These are phyloP conservation scores for Dolichotis patagonum DNA, from an alignment of 2,113 vertebrate species.

Conservation along the genomic window DNA sequence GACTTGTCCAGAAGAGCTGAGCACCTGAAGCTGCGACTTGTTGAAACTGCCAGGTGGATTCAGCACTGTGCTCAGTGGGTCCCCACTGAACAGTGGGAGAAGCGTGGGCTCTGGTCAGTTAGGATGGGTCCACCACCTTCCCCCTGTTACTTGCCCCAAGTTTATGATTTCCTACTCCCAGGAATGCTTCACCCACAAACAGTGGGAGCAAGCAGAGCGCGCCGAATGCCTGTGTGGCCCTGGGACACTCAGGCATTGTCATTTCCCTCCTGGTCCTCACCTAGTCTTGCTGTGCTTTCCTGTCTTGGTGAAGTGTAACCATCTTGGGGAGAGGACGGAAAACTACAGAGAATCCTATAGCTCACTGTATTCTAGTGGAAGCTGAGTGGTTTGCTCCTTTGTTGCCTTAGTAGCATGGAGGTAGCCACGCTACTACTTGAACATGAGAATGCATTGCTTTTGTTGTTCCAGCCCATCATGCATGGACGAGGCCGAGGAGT, in stretches of 20 bases:
- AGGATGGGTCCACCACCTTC: accelerated
- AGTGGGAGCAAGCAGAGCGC: accelerated
- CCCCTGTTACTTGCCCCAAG: neutral
- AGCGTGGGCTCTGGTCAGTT: accelerated
- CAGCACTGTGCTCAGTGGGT: neutral
- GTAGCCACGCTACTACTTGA: constrained; percentile 54
- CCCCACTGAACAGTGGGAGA: neutral
- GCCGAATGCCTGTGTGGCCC: neutral
- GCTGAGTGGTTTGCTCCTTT: constrained; percentile 32
- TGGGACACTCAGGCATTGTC: accelerated
- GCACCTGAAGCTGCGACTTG: accelerated
- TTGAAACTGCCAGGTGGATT: neutral
- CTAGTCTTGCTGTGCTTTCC: neutral
- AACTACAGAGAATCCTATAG: neutral
- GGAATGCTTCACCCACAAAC: accelerated
- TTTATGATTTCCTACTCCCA: neutral
- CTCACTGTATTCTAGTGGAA: neutral
- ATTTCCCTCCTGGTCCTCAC: neutral
- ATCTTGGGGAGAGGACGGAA: neutral
- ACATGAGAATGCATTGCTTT: constrained; percentile 77
- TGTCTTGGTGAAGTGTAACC: neutral
- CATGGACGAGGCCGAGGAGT: constrained; percentile 92
- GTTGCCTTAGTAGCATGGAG: neutral
- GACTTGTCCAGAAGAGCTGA: neutral
- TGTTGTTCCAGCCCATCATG: constrained; percentile 91